A percentile compares a stretch with the other conserved stretches of the same genome.
Evolutionary conservation across 1,140 invertebrate species (phyloP).

Genomic region (Drosophila arizonae): DNA sequence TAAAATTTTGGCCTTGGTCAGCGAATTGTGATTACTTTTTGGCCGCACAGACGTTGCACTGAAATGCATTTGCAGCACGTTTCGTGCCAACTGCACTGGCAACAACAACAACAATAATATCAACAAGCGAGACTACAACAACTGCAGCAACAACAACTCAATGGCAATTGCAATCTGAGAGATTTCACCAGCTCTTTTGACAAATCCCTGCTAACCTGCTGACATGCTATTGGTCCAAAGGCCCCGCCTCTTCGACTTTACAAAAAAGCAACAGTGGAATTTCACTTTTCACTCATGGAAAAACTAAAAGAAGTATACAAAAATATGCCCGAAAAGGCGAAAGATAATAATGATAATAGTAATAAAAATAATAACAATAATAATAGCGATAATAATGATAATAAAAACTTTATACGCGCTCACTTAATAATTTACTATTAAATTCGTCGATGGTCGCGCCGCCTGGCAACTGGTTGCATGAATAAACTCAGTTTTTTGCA

Average conservation of each 20-base stretch:
- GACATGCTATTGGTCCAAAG: conserved; percentile 56
- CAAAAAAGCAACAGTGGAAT: conserved; percentile 44
- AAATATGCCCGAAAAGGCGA: conserved; percentile 29
- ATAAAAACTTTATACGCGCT: conserved; percentile 46
- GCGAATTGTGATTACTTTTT: conserved; percentile 37
- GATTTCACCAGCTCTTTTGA: conserved; percentile 60
- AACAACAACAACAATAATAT: neutral
- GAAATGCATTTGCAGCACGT: conserved; percentile 43
- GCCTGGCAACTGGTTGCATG: conserved; percentile 50
- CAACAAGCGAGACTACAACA: neutral
- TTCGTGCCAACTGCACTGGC: conserved; percentile 9
- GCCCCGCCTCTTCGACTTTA: conserved; percentile 10
- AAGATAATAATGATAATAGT: conserved; percentile 50
- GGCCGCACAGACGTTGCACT: conserved; percentile 11
- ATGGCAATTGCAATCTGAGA: conserved; percentile 18
- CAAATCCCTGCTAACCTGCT: conserved; percentile 78
- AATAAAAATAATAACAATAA: neutral
- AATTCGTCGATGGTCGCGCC: conserved; percentile 39
- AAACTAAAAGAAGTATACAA: conserved; percentile 39
- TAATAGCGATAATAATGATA: conserved; percentile 33
- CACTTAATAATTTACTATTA: conserved; percentile 70
- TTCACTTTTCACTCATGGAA: conserved; percentile 73
- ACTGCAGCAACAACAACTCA: neutral
- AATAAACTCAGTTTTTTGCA: neutral
- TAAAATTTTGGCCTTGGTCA: conserved; percentile 37